A percentile compares a stretch with the other conserved stretches of the same genome.
phyloP scores from a whole-genome alignment of 92 coral and sea anemone species.

The Nematostella vectensis region DNA sequence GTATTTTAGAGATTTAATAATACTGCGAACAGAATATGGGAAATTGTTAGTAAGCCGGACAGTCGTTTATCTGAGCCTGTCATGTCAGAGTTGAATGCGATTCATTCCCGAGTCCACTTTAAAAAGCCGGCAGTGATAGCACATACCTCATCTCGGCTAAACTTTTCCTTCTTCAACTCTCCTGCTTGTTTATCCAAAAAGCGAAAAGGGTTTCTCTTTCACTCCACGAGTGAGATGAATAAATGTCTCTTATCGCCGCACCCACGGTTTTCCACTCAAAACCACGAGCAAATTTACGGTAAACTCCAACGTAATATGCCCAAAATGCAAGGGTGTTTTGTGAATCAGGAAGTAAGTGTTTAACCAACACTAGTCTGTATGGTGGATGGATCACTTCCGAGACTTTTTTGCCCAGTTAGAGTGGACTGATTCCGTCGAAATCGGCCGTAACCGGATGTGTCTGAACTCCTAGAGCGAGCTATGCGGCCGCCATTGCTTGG shows the following conservation, averaged over 20 bases:
- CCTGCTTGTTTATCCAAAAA: not conserved
- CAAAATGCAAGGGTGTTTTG: conserved; percentile 1
- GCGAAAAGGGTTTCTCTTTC: conserved; percentile 11
- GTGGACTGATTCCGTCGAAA: conserved; percentile 27
- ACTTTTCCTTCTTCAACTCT: no score
- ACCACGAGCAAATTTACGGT: not conserved
- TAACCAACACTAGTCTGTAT: not conserved
- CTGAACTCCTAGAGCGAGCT: conserved; percentile 46
- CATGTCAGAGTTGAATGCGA: no score
- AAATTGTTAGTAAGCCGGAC: no score
- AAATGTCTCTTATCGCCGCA: conserved; percentile 25
- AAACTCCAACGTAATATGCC: not conserved
- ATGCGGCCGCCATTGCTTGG: conserved; percentile 69
- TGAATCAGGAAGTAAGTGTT: conserved; percentile 21
- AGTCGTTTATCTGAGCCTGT: no score
- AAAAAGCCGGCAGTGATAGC: no score
- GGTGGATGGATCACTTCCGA: conserved; percentile 21
- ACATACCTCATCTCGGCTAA: no score
- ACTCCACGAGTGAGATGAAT: conserved; percentile 19
- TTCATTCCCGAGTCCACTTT: no score
- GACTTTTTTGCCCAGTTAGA: conserved; percentile 23
- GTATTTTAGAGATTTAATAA: no score
- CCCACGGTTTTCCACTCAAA: conserved; percentile 11
- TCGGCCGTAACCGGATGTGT: conserved; percentile 47
- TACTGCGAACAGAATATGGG: no score